A percentile compares a stretch with the other conserved stretches of the same genome.
Evolutionary conservation across 2,113 vertebrate genomes (phyloP).

Genomic region (Phrynocephalus versicolor): DNA sequence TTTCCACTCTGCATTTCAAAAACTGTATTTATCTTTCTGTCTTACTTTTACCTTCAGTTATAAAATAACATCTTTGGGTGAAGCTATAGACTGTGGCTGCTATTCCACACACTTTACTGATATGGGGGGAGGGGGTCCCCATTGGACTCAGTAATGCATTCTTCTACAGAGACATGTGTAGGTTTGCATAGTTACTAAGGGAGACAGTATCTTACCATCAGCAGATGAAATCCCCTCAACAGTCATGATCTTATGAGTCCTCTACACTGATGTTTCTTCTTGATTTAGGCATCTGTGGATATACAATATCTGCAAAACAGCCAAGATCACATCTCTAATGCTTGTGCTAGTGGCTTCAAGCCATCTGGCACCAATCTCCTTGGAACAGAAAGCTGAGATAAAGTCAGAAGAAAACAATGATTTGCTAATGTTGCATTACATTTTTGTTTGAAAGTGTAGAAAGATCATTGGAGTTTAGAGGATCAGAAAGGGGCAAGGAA

Average conservation of each 20-base stretch:
- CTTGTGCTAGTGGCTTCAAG: background rate
- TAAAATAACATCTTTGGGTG: background rate
- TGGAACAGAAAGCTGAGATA: background rate
- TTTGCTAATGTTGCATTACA: background rate
- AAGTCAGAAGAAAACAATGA: background rate
- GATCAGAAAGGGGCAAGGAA: background rate
- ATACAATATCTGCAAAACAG: background rate
- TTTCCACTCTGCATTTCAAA: background rate
- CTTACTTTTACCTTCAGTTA: background rate
- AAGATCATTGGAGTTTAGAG: background rate
- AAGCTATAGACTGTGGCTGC: background rate
- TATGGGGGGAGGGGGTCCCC: no score
- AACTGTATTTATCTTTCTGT: background rate
- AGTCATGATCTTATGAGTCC: background rate
- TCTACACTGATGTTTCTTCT: background rate
- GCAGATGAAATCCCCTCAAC: background rate
- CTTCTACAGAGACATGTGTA: background rate
- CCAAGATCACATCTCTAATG: background rate
- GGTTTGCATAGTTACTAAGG: background rate
- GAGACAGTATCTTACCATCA: background rate
- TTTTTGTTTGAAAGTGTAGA: background rate
- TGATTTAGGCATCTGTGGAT: background rate
- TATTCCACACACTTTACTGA: background rate
- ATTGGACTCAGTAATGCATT: background rate
- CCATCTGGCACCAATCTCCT: background rate